phyloP scores from a whole-genome alignment of 2,113 vertebrate genomes.

The Fulica atra region DNA sequence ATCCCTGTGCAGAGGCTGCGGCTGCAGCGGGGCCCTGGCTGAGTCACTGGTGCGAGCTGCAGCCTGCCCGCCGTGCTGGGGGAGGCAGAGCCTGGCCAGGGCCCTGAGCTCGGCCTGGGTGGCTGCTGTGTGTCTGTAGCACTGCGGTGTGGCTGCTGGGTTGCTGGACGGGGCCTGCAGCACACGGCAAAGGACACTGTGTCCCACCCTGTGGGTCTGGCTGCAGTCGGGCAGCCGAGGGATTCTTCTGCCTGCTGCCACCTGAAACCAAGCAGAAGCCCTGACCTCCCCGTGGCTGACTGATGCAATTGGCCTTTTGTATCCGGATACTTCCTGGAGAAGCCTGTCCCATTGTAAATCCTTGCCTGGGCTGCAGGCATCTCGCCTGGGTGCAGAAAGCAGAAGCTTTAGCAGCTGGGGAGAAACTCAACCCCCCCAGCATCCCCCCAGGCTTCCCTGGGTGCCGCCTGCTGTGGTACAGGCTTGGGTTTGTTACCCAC shows the following conservation, averaged over 20 bases:
- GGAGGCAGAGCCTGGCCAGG: background rate
- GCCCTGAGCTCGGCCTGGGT: background rate
- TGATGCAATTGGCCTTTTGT: slow-evolving; percentile 62
- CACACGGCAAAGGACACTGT: accelerated
- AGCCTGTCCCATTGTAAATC: background rate
- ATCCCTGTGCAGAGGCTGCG: accelerated
- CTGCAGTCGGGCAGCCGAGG: background rate
- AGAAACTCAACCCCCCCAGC: background rate
- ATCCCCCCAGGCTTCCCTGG: background rate
- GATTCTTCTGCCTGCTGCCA: slow-evolving; percentile 8
- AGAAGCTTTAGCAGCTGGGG: background rate
- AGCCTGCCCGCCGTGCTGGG: background rate
- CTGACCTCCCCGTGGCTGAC: slow-evolving; percentile 23
- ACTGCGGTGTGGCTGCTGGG: background rate
- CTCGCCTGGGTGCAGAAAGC: background rate
- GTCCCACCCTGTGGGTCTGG: background rate
- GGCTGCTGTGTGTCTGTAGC: background rate
- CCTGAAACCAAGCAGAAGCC: slow-evolving; percentile 46
- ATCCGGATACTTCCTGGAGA: slow-evolving; percentile 44
- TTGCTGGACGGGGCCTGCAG: accelerated
- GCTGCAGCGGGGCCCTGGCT: background rate
- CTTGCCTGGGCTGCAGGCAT: background rate
- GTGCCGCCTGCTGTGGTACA: accelerated
- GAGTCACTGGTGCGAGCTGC: background rate
- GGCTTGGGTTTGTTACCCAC: background rate